phyloP scores from a whole-genome alignment of 2,888 invertebrate genomes.

The Lithophane socia region DNA sequence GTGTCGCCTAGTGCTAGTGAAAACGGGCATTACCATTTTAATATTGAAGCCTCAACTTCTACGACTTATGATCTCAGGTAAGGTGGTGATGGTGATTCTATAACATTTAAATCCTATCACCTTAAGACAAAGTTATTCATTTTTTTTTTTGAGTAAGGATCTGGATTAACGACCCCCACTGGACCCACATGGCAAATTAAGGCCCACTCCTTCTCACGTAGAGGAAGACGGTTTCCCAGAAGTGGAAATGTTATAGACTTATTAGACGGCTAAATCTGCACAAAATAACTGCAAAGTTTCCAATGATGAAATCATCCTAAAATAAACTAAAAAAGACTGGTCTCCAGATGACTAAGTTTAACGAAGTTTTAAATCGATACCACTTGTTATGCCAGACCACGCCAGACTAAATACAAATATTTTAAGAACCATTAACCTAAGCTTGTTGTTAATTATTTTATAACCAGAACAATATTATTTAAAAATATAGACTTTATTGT shows the following conservation, averaged over 20 bases:
- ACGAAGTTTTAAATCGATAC: not conserved
- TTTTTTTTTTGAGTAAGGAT: no score
- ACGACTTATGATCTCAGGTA: no score
- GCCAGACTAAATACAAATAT: constrained; percentile 29
- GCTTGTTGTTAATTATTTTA: constrained; percentile 15
- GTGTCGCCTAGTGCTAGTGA: no score
- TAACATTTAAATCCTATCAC: no score
- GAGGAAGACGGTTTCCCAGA: not conserved
- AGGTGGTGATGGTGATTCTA: no score
- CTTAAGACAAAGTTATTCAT: no score
- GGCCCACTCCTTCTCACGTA: no score
- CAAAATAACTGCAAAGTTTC: not conserved
- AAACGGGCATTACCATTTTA: no score
- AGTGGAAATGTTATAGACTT: not conserved
- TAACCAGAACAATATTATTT: not conserved
- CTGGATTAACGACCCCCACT: no score
- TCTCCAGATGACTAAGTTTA: not conserved
- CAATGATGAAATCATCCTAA: constrained; percentile 12
- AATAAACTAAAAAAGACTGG: constrained; percentile 6
- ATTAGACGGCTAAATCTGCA: not conserved
- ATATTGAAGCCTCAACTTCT: no score
- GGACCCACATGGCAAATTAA: no score
- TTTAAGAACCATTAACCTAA: not conserved
- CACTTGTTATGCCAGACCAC: constrained; percentile 29
- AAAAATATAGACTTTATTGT: no score